Conservation (phyloP, 2,113 vertebrate species). For the Malurus elegans region DNA sequence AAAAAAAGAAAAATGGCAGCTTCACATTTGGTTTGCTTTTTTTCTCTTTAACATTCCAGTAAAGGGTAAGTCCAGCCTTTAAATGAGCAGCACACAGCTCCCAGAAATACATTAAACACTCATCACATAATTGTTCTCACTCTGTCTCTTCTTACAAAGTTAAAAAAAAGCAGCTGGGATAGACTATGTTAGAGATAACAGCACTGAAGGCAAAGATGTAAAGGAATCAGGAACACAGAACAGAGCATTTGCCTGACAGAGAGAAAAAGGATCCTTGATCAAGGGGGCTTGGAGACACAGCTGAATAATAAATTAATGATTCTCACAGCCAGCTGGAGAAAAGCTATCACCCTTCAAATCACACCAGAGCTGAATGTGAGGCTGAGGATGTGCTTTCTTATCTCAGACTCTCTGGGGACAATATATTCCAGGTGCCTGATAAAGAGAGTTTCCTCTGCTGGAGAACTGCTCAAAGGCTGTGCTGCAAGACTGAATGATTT, state of each 20-base stretch:
- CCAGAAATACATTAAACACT: background rate
- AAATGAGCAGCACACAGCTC: background rate
- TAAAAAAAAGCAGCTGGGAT: background rate
- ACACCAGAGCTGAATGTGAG: background rate
- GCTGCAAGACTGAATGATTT: background rate
- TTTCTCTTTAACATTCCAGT: background rate
- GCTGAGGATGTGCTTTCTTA: conserved; percentile 16
- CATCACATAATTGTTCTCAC: background rate
- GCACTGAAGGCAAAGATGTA: background rate
- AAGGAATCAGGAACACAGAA: background rate
- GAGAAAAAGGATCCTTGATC: background rate
- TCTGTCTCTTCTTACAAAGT: background rate
- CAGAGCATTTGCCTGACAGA: background rate
- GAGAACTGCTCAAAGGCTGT: background rate
- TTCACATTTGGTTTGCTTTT: background rate
- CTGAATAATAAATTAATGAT: conserved; percentile 4
- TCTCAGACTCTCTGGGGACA: background rate
- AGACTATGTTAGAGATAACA: background rate
- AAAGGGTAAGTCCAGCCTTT: background rate
- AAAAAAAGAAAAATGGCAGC: background rate
- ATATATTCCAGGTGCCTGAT: conserved; percentile 4
- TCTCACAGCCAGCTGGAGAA: background rate
- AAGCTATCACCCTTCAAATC: conserved; percentile 10
- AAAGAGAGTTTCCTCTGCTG: background rate
- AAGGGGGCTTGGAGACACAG: background rate